phyloP scores from a whole-genome alignment of 2,797 vertebrate genomes.

The Odontamblyopus lacepedii region DNA sequence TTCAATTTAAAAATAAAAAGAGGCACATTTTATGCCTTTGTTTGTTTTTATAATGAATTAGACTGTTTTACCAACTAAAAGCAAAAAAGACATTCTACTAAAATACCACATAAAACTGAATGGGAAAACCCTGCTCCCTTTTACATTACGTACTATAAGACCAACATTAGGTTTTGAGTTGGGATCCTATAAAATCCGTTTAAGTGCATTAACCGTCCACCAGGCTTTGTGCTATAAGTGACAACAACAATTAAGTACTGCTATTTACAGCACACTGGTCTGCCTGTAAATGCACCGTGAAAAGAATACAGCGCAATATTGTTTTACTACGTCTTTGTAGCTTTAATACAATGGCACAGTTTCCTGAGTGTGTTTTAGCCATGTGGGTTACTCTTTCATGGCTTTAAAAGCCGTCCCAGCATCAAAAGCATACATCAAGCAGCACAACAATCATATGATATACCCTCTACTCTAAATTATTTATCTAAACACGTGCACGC shows the following conservation, averaged over 20 bases:
- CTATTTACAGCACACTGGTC: slow-evolving; percentile 6
- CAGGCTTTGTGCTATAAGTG: neutral
- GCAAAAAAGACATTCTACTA: too few species aligned
- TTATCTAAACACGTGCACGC: slow-evolving; percentile 38
- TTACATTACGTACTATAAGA: neutral
- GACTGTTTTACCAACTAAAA: neutral
- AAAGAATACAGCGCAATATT: neutral
- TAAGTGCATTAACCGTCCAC: neutral
- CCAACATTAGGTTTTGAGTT: neutral
- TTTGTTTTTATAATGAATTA: neutral
- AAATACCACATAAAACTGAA: neutral
- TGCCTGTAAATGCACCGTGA: neutral
- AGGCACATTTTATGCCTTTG: too few species aligned
- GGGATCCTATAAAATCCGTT: neutral
- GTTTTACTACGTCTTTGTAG: slow-evolving; percentile 7
- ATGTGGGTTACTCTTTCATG: slow-evolving; percentile 8
- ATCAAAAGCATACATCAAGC: slow-evolving; percentile 18
- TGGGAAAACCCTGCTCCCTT: neutral
- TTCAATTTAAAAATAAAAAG: too few species aligned
- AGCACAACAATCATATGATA: slow-evolving; percentile 20
- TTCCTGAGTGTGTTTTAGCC: slow-evolving; percentile 2
- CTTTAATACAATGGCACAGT: neutral
- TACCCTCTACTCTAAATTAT: slow-evolving; percentile 33
- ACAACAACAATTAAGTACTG: neutral
- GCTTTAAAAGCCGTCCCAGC: slow-evolving; percentile 9